Evolutionary conservation across 2,888 invertebrate genomes (phyloP).

Genomic region (Apotomis turbidana): DNA sequence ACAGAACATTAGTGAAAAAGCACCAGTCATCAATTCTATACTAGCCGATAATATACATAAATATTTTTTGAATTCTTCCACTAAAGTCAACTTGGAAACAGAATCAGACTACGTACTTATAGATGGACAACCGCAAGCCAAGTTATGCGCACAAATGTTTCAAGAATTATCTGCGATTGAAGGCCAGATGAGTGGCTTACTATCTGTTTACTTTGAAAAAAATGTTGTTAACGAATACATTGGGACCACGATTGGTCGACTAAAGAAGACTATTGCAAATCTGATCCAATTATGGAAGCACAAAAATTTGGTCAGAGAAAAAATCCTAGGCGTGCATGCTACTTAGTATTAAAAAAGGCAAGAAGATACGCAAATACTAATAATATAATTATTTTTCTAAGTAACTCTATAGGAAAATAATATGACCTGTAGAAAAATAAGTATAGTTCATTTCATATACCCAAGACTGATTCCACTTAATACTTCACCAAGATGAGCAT

Average conservation of each 20-base stretch:
- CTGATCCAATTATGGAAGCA: background rate
- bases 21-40: background rate
- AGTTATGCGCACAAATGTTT: background rate
- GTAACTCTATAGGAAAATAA: too few species aligned
- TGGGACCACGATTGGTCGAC: background rate
- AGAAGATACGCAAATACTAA: too few species aligned
- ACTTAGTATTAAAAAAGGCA: too few species aligned
- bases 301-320: background rate
- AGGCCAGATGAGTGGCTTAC: background rate
- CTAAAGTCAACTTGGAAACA: background rate
- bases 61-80: background rate
- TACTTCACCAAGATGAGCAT: too few species aligned
- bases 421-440: too few species aligned
- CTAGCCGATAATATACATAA: background rate
- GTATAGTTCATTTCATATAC: too few species aligned
- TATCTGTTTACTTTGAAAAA: conserved; percentile 17
- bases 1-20: background rate
- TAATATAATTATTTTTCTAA: too few species aligned
- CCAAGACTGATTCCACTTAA: too few species aligned
- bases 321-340: too few species aligned
- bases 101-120: background rate
- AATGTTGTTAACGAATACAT: conserved; percentile 6
- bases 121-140: background rate
- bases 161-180: background rate
- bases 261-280: background rate